phyloP scores from a whole-genome alignment of 2,888 invertebrate species.

The Nowickia ferox region DNA sequence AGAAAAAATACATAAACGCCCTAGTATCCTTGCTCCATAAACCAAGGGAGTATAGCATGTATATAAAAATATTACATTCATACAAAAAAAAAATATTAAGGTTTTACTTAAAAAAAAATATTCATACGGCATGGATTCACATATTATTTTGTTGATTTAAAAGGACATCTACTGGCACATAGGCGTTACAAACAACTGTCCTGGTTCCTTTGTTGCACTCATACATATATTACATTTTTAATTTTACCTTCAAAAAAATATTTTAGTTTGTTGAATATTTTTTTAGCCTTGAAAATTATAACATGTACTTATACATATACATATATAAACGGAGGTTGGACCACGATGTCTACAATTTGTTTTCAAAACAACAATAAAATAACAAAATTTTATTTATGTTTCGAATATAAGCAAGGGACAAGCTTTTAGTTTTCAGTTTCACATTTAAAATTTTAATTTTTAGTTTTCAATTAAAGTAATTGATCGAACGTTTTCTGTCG shows the following conservation, averaged over 20 bases:
- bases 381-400: no score
- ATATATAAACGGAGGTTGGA: background rate
- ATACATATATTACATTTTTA: conserved; percentile 1
- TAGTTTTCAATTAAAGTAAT: no score
- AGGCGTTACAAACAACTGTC: background rate
- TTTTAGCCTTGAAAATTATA: background rate
- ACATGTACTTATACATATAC: no score
- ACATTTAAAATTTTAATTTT: no score
- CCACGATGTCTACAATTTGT: no score
- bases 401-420: no score
- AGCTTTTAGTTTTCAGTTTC: no score
- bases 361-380: no score
- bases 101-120: conserved; percentile 26
- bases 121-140: background rate
- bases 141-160: conserved; percentile 42
- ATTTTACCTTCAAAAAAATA: conserved; percentile 2
- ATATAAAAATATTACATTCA: conserved; percentile 30
- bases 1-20: conserved; percentile 45
- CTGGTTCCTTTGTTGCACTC: background rate
- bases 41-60: conserved; percentile 40
- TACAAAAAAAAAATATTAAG: conserved; percentile 40
- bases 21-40: conserved; percentile 68
- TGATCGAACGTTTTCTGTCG: no score
- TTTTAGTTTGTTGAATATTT: conserved; percentile 1
- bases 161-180: conserved; percentile 36